Conservation (phyloP, 2,113 vertebrate species). For the Emberiza fucata region DNA sequence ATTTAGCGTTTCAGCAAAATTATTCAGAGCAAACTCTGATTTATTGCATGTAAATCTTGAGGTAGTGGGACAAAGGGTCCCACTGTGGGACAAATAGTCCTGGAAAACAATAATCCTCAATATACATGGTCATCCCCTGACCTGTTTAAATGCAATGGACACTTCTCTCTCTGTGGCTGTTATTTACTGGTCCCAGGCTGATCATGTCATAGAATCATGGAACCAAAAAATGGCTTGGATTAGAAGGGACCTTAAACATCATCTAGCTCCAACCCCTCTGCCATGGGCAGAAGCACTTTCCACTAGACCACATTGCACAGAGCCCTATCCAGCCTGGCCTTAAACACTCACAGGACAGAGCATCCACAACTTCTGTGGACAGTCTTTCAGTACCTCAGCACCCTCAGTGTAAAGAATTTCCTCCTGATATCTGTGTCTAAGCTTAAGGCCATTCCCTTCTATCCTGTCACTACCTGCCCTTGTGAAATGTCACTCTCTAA, state of each 20-base stretch:
- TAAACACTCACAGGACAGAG: background rate
- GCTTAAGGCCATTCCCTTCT: background rate
- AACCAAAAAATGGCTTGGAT: background rate
- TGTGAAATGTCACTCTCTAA: background rate
- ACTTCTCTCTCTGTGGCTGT: background rate
- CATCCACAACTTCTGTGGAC: background rate
- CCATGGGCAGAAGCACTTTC: background rate
- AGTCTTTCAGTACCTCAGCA: background rate
- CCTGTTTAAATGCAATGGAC: background rate
- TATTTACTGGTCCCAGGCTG: background rate
- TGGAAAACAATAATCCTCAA: background rate
- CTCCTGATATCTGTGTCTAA: background rate
- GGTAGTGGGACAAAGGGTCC: background rate
- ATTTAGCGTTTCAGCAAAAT: background rate
- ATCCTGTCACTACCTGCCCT: background rate
- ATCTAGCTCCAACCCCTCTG: background rate
- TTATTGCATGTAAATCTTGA: background rate
- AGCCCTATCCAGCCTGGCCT: background rate
- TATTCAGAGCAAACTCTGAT: background rate
- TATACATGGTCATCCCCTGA: background rate
- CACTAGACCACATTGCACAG: background rate
- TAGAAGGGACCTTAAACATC: background rate
- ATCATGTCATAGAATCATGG: background rate
- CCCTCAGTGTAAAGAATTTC: background rate
- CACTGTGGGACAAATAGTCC: background rate